Conservation (phyloP, 2,888 invertebrate species). For the Agapostemon virescens region DNA sequence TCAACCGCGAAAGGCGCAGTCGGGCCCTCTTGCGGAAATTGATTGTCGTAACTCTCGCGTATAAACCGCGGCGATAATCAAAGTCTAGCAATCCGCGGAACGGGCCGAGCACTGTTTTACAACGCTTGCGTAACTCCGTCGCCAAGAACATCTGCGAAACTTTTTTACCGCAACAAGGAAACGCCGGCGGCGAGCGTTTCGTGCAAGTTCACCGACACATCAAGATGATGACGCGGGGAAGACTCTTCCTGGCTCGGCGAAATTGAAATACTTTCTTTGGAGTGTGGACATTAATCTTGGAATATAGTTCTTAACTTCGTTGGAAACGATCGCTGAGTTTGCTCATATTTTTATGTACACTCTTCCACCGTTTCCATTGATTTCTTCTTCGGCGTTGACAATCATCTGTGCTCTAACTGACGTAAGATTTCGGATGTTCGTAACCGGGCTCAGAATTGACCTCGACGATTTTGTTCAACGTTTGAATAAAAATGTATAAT, state of each 20-base stretch:
- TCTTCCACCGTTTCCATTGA: neutral
- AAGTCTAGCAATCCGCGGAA: conserved; percentile 7
- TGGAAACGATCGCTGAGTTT: neutral
- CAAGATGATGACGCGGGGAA: neutral
- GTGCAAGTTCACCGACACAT: neutral
- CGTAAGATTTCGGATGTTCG: no score
- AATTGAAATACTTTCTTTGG: conserved; percentile 3
- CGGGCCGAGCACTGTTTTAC: neutral
- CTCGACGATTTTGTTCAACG: no score
- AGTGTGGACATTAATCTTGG: neutral
- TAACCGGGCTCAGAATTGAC: no score
- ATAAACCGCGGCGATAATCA: conserved; percentile 45
- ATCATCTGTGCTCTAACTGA: no score
- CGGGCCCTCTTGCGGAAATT: conserved; percentile 58
- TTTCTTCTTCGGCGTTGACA: no score
- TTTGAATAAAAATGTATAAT: no score
- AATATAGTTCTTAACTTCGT: neutral
- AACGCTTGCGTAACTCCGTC: neutral
- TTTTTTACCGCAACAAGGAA: neutral
- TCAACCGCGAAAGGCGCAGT: conserved; percentile 40
- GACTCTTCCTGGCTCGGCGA: neutral
- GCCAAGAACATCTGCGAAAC: neutral
- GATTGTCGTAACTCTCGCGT: conserved; percentile 61
- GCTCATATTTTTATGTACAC: no score
- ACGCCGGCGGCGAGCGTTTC: neutral